Percentiles rank a stretch among this genome's conserved stretches.
phyloP scores from a whole-genome alignment of 2,797 vertebrate species.

The Mionectes olivaceus region DNA sequence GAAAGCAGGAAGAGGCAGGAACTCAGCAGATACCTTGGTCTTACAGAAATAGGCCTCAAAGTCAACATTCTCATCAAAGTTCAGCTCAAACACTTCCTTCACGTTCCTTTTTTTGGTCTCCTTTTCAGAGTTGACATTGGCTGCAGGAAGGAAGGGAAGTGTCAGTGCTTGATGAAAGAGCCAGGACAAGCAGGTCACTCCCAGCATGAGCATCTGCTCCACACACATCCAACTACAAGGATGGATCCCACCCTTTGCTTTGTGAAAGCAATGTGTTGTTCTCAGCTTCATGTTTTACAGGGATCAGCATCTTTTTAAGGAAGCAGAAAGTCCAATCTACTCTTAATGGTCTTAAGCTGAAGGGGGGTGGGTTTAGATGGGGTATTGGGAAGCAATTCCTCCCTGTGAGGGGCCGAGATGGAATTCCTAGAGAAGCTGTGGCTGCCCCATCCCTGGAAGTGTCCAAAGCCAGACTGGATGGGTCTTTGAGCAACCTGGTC shows the following conservation, averaged over 20 bases:
- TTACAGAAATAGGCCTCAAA: conserved; percentile 85
- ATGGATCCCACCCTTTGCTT: neutral
- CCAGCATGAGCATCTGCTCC: neutral
- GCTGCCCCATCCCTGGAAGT: neutral
- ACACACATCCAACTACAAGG: neutral
- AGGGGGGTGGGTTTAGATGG: neutral
- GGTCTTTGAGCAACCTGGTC: neutral
- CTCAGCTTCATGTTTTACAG: neutral
- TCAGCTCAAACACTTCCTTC: conserved; percentile 86
- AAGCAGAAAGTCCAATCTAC: neutral
- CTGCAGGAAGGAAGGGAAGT: conserved; percentile 3
- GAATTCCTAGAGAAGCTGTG: neutral
- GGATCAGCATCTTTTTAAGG: neutral
- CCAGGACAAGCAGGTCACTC: neutral
- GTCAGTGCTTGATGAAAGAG: neutral
- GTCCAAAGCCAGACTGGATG: neutral
- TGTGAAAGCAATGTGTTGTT: rapidly evolving
- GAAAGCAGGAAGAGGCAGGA: neutral
- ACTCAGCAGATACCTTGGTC: conserved; percentile 82
- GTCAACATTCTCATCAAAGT: conserved; percentile 87
- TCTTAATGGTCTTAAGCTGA: neutral
- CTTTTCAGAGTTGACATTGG: neutral
- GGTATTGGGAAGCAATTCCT: neutral
- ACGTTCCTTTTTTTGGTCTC: conserved; percentile 77
- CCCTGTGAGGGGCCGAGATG: neutral